phyloP scores from a whole-genome alignment of 2,888 invertebrate genomes.

The Schrankia costaestrigalis region DNA sequence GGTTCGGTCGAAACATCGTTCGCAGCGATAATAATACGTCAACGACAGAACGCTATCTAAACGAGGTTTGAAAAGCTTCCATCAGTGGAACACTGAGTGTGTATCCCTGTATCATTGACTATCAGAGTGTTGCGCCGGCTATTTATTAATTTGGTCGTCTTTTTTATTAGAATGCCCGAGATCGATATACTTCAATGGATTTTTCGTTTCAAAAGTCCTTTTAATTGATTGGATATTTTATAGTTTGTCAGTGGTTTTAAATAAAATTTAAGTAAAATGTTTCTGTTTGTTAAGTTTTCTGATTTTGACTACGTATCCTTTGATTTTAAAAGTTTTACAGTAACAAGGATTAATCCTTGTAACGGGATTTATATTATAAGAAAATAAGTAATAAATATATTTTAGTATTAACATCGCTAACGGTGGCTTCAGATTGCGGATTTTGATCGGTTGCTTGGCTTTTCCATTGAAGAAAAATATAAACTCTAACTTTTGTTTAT shows the following conservation, averaged over 20 bases:
- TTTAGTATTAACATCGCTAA: no score
- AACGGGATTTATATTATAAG: no score
- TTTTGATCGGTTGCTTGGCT: no score
- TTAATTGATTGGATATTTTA: conserved; percentile 4
- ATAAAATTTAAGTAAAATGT: neutral
- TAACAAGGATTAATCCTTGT: no score
- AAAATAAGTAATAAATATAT: no score
- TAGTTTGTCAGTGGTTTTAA: neutral
- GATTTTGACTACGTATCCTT: no score
- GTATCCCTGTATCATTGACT: conserved; percentile 56
- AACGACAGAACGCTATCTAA: conserved; percentile 75
- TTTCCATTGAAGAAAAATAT: no score
- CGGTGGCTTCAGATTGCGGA: no score
- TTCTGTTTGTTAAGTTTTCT: no score
- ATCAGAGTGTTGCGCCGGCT: conserved; percentile 40
- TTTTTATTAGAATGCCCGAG: conserved; percentile 8
- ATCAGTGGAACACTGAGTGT: conserved; percentile 74
- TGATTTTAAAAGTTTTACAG: no score
- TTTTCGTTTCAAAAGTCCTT: conserved; percentile 7
- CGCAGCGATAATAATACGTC: conserved; percentile 72
- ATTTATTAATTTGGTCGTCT: conserved; percentile 11
- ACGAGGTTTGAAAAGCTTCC: conserved; percentile 77
- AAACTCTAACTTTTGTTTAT: no score
- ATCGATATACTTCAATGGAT: conserved; percentile 12
- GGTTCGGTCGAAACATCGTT: conserved; percentile 26